Evolutionary conservation across 2,113 vertebrate genomes (phyloP).

Genomic region (Cnemophilus loriae): DNA sequence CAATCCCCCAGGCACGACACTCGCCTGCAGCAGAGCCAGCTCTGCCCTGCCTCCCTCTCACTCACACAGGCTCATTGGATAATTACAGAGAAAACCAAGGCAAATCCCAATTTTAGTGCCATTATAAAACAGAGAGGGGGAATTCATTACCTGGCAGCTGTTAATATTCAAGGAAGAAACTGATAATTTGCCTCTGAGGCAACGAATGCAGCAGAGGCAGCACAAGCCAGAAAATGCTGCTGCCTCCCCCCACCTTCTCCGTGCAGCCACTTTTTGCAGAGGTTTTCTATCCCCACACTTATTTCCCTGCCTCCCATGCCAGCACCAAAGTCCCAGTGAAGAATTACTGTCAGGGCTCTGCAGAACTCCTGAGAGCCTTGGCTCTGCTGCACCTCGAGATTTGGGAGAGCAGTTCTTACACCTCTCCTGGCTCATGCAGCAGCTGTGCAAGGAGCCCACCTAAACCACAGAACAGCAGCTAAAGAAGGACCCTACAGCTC

Average conservation of each 20-base stretch:
- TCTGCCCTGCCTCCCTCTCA: slow-evolving; percentile 3
- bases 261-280: not conserved
- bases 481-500: not conserved
- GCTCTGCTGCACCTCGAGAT: not conserved
- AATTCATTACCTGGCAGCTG: slow-evolving; percentile 67
- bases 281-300: not conserved
- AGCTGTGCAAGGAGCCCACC: not conserved
- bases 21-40: not conserved
- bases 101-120: slow-evolving; percentile 64
- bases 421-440: not conserved
- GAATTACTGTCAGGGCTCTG: not conserved
- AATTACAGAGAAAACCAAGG: slow-evolving; percentile 55
- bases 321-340: not conserved
- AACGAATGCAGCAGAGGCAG: slow-evolving; percentile 34
- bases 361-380: not conserved
- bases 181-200: slow-evolving; percentile 40
- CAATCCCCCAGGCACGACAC: not conserved
- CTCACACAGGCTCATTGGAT: slow-evolving; percentile 4
- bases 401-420: not conserved
- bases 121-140: slow-evolving; percentile 66
- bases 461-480: not conserved
- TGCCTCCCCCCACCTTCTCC: not conserved
- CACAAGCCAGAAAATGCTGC: not conserved
- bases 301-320: not conserved
- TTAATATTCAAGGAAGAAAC: slow-evolving; percentile 60